Evolutionary conservation across 2,113 vertebrate species (phyloP), one percentile per base, ranked within the genome.

Genomic region (Vanacampus margaritifer): DNA sequence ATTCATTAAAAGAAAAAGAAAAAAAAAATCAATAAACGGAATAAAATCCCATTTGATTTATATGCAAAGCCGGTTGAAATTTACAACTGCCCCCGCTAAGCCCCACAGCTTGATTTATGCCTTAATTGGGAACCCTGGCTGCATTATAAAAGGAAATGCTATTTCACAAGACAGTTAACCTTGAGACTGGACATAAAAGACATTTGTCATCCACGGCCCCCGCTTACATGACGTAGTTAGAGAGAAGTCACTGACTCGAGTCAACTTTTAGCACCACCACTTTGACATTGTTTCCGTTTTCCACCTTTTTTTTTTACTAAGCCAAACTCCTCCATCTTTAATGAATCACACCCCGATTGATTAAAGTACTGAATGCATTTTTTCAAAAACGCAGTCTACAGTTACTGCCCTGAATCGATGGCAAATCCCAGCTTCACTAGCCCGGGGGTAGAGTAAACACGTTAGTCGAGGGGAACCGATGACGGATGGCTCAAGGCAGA

Each of bases 401-500:
- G 65, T 74, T 69, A 57, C 43, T 26, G 16, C n/a, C 17, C n/a
- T 56, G 41, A 67, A 83, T 83, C 77, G 5, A 85, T 81, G 69
- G 68, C 19, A 7, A 19, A 68, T 36, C 58, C n/a, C 32, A 67
- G 71, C 61, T 43, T 3, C 1, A 23, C 48, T 14, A 7, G 24
- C 64, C 72, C 1, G 5, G 57, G 57, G 69, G 79, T 63, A 17
- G 51, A 70, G 75, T 72, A 82, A 75, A 79, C 76, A 69, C 69
- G 68, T 71, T 75, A 2, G 56, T 83, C 74, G 54, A 67, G 76
- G 74, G 75, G 64, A 79, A 19, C 73, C 73, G 48, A 50, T 82
- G 86, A 88, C 79, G 72, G 79, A 87, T 85, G 83, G 68, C 62
- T 72, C 41, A 50, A 59, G 72, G 72, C 70, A 79, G 65, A 68